These are phyloP conservation scores for Lamprotornis superbus DNA, from an alignment of 2,113 vertebrate species.

Conservation along the genomic window DNA sequence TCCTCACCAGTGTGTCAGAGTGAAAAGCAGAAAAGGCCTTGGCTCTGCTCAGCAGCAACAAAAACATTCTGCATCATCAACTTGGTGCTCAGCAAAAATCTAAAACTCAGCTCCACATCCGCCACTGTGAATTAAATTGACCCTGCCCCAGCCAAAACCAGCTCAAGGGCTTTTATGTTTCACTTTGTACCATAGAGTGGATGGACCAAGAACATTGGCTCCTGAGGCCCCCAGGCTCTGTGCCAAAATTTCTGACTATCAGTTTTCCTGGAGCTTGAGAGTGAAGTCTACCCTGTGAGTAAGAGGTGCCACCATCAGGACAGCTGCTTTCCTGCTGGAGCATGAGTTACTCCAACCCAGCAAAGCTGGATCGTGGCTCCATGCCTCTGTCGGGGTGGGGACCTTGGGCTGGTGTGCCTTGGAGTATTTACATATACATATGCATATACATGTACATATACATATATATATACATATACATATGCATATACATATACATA, in stretches of 20 bases:
- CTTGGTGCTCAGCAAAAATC: no score
- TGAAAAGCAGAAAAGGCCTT: neutral
- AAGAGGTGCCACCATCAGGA: neutral
- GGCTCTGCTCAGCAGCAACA: neutral
- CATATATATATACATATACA: no score
- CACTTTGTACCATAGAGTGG: fast-evolving
- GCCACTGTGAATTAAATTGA: neutral
- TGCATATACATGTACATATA: neutral
- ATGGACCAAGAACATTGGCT: fast-evolving
- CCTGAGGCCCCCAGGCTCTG: neutral
- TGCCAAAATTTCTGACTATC: neutral
- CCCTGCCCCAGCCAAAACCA: neutral
- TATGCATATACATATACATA: no score
- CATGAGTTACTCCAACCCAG: neutral
- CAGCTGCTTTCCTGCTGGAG: neutral
- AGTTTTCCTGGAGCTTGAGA: neutral
- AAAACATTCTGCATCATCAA: neutral
- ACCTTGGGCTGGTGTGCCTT: no score
- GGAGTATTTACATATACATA: no score
- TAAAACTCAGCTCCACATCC: neutral
- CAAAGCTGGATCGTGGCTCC: neutral
- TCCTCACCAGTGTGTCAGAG: no score
- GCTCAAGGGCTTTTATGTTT: neutral
- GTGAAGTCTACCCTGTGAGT: neutral
- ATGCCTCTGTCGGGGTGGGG: fast-evolving